Evolutionary conservation across 2,888 invertebrate species (phyloP).

Genomic region (Pediacus dermestoides): DNA sequence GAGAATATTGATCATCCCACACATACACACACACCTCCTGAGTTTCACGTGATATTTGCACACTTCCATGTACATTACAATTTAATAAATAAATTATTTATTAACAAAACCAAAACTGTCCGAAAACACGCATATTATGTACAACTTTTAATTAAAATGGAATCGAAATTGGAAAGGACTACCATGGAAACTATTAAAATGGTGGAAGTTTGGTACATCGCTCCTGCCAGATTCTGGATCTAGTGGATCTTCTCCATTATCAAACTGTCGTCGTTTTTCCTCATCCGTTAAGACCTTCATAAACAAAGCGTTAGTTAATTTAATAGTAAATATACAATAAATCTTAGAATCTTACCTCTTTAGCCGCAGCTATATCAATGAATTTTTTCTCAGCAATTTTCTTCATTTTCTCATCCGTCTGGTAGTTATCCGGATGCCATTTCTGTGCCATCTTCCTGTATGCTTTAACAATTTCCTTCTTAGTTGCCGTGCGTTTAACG

Average conservation of each 20-base stretch:
- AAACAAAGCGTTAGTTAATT: constrained; percentile 8
- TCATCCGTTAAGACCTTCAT: constrained; percentile 71
- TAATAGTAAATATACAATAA: not conserved
- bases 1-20: too few relatives aligned
- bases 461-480: constrained; percentile 92
- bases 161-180: constrained; percentile 96
- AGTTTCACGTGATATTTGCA: too few relatives aligned
- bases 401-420: constrained; percentile 77
- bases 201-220: constrained; percentile 74
- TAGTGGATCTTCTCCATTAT: constrained; percentile 92
- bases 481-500: constrained; percentile 84
- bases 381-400: constrained; percentile 95
- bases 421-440: constrained; percentile 98
- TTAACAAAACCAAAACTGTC: too few relatives aligned
- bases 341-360: constrained; percentile 71
- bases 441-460: constrained; percentile 95
- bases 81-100: constrained; percentile 7
- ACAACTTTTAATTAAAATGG: constrained; percentile 76
- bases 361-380: constrained; percentile 97
- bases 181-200: constrained; percentile 66
- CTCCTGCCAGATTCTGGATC: constrained; percentile 82
- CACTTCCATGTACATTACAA: too few relatives aligned
- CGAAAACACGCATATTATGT: too few relatives aligned
- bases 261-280: constrained; percentile 92
- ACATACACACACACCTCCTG: constrained; percentile 2